These are phyloP conservation scores for Calypte anna DNA, from an alignment of 2,113 vertebrate genomes.

Conservation along the genomic window DNA sequence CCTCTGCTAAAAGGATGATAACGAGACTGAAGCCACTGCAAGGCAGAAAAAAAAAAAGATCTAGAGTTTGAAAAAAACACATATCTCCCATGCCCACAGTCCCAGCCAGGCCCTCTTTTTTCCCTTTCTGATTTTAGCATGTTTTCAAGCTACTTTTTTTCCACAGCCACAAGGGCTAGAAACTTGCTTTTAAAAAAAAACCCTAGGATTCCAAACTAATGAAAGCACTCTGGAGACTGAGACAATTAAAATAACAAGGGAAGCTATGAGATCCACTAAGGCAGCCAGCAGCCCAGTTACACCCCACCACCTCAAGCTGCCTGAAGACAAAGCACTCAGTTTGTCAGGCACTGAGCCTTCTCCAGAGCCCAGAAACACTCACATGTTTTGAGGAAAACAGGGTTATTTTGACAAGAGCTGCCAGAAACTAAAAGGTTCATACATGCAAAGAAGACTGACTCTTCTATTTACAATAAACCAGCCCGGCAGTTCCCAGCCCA, in stretches of 20 bases:
- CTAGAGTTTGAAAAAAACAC: not conserved
- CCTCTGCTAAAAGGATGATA: not conserved
- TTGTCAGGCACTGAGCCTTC: not conserved
- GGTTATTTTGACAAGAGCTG: slow-evolving; percentile 50
- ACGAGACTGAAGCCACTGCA: not conserved
- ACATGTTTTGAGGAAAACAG: slow-evolving; percentile 27
- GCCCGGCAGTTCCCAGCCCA: not conserved
- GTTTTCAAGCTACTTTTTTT: slow-evolving; percentile 25
- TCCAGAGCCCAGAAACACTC: not conserved
- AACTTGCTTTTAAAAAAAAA: not conserved
- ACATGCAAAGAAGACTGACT: not conserved
- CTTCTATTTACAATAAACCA: not conserved
- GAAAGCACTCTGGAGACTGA: slow-evolving; percentile 25
- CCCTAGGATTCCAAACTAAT: slow-evolving; percentile 33
- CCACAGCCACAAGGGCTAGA: not conserved
- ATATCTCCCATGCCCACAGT: fast-evolving
- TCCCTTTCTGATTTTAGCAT: slow-evolving; percentile 2
- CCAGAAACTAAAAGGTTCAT: slow-evolving; percentile 42
- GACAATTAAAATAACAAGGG: slow-evolving; percentile 9
- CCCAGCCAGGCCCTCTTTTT: not conserved
- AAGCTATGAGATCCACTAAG: not conserved
- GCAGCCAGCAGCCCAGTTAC: not conserved
- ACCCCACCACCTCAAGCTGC: not conserved
- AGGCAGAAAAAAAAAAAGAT: not conserved
- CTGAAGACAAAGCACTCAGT: not conserved